Evolutionary conservation across 2,113 vertebrate genomes (phyloP).

Genomic region (Corvus hawaiiensis): DNA sequence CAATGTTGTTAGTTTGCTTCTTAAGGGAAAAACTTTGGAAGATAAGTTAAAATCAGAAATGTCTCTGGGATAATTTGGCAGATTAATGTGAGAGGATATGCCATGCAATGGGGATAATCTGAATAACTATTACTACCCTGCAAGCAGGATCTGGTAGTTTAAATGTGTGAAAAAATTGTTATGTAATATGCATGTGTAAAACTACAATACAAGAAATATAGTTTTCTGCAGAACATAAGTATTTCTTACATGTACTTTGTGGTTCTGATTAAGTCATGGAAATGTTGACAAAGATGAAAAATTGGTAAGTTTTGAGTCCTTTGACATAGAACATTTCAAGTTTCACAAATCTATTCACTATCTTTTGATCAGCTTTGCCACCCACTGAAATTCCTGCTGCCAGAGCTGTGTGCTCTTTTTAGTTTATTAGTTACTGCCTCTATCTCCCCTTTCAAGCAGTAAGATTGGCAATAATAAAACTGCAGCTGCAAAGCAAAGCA

Average conservation of each 20-base stretch:
- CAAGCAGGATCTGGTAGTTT: not conserved
- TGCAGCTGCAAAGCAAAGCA: not conserved
- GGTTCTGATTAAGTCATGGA: not conserved
- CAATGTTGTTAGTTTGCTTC: not conserved
- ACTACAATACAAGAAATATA: not conserved
- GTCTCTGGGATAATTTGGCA: not conserved
- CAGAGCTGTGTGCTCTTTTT: not conserved
- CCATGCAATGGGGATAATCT: not conserved
- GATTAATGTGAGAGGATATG: not conserved
- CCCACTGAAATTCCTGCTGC: not conserved
- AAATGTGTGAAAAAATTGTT: not conserved
- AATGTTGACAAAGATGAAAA: not conserved
- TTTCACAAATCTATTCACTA: not conserved
- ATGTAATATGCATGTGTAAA: not conserved
- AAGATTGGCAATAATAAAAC: not conserved
- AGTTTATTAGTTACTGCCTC: not conserved
- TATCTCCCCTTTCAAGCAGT: not conserved
- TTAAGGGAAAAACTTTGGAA: not conserved
- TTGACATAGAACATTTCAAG: not conserved
- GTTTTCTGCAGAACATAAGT: not conserved
- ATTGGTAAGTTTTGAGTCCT: not conserved
- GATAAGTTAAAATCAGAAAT: not conserved
- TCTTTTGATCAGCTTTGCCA: slow-evolving; percentile 9
- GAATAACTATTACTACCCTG: not conserved
- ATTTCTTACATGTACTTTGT: not conserved